These are phyloP conservation scores for Dendroctonus ponderosae DNA, from an alignment of 1,140 invertebrate species.

Conservation along the genomic window DNA sequence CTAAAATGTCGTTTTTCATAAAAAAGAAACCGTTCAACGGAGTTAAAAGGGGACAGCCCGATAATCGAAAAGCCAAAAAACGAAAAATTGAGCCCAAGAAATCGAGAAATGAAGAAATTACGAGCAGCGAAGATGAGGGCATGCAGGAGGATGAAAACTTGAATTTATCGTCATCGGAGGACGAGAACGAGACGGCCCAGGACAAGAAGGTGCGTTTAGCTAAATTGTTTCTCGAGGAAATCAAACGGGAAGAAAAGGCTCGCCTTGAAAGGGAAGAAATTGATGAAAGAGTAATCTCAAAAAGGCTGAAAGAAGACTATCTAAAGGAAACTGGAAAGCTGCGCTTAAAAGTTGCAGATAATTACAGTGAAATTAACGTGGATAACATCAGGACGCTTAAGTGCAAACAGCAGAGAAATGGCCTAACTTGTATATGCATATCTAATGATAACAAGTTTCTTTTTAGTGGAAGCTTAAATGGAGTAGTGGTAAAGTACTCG, in stretches of 20 bases:
- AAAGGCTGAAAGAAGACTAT: constrained; percentile 77
- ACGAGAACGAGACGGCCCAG: constrained; percentile 79
- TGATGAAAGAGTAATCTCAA: constrained; percentile 52
- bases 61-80: constrained; percentile 36
- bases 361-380: constrained; percentile 56
- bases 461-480: constrained; percentile 87
- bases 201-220: constrained; percentile 86
- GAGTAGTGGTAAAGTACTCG: constrained; percentile 83
- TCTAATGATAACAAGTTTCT: constrained; percentile 74
- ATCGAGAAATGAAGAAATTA: constrained; percentile 50
- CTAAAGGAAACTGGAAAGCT: constrained; percentile 81
- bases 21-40: constrained; percentile 59
- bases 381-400: constrained; percentile 57
- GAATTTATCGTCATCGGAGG: constrained; percentile 61
- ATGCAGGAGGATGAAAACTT: constrained; percentile 54
- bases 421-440: constrained; percentile 80
- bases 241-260: constrained; percentile 69
- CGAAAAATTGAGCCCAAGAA: constrained; percentile 39
- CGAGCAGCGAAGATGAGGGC: constrained; percentile 50
- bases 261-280: constrained; percentile 13
- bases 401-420: constrained; percentile 72
- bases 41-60: constrained; percentile 46
- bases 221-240: constrained; percentile 84
- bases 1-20: constrained; percentile 58
- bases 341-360: constrained; percentile 69